Base-by-base conservation (phyloP, 2,797 vertebrate species). In the Manis pentadactyla region DNA sequence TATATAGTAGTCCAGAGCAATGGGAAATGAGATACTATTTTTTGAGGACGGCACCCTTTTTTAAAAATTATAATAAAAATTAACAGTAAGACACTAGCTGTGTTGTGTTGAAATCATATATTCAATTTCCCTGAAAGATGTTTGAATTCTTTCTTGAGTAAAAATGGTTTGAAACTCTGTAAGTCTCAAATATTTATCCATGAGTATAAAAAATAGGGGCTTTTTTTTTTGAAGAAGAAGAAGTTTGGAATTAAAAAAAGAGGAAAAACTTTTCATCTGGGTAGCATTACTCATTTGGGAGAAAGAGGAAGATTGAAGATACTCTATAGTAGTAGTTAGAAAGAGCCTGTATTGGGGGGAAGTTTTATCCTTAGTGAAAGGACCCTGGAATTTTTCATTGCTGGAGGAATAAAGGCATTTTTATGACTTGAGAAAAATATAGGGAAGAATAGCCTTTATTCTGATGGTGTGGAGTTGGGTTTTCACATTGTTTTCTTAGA, bases 71-170 rank as follows among this genome's bases (percentile, higher is more conserved):
- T 51, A 69, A 42, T 78, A 86, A 71, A 84, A 64, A 31, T 21
- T 31, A 87, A 46, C 2, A 53, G 18, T 25, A 9, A 82, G 81
- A 34, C 27, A 42, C 49, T 55, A 34, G 34, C n/a, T 93, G 87
- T 83, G 14, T n/a, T 82, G 66, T 49, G 6, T 78, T 55, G 37
- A 69, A 85, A 84, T 92, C 37, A 21, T 69, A 55, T n/a, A 15
- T 9, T 90, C 2, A 42, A 37, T 77, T 94, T 86, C 64, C 71
- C 87, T n/a, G 73, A 78, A 88, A 82, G 55, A 53, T 59, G 23
- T 55, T 87, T 53, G 19, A 87, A 93, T 94, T 94, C 27, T 74
- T 86, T 66, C 51, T 87, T 92, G 61, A 85, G 31, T 75, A 90
- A 55, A 81, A 39, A 55, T 66, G 34, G 23, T 93, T 88, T 88